These are phyloP conservation scores for Champsocephalus esox DNA, from an alignment of 2,797 vertebrate genomes.

Conservation along the genomic window DNA sequence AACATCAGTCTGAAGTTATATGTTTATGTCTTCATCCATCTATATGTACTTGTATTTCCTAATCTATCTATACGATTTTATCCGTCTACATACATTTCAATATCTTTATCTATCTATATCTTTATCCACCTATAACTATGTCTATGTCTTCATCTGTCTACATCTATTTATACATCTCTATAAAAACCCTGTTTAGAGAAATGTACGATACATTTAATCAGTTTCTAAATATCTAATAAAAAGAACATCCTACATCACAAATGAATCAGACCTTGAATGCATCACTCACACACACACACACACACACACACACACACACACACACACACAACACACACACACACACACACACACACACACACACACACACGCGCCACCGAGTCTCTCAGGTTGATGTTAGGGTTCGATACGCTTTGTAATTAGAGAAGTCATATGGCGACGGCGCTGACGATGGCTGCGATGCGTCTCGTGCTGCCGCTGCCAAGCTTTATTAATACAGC, in stretches of 20 bases:
- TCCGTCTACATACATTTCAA: too few relatives aligned
- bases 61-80: too few relatives aligned
- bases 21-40: too few relatives aligned
- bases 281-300: background rate
- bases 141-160: too few relatives aligned
- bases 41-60: too few relatives aligned
- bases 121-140: too few relatives aligned
- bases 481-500: constrained; percentile 52
- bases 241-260: background rate
- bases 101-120: too few relatives aligned
- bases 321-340: background rate
- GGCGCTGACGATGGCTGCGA: constrained; percentile 38
- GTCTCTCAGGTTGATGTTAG: constrained; percentile 22
- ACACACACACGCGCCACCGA: background rate
- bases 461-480: constrained; percentile 33
- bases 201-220: background rate
- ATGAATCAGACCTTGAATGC: constrained; percentile 2
- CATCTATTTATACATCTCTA: background rate
- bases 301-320: background rate
- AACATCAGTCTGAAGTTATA: too few relatives aligned
- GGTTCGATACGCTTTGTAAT: constrained; percentile 49
- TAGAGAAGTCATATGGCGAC: constrained; percentile 40
- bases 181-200: background rate
- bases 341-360: too few relatives aligned
- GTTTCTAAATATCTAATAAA: constrained; percentile 12